Conservation (phyloP, 2,113 vertebrate genomes). For the Scolopax mira region DNA sequence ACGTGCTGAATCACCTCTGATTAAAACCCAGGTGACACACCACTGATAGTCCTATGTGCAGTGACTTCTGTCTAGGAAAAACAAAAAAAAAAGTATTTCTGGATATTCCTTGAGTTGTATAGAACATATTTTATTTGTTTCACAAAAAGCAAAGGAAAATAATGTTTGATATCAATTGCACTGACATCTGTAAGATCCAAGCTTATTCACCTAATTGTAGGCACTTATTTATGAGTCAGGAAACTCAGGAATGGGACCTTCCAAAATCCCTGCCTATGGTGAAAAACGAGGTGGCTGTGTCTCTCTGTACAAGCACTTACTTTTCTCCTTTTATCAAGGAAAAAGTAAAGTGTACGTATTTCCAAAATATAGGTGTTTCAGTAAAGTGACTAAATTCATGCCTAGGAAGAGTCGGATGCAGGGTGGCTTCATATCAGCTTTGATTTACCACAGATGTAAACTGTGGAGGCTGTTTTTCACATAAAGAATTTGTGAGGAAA, state of each 20-base stretch:
- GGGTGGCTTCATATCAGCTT: neutral
- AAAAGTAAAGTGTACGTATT: neutral
- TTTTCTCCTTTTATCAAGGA: neutral
- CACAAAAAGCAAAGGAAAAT: neutral
- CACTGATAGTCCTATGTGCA: neutral
- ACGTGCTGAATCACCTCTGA: neutral
- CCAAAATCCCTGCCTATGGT: neutral
- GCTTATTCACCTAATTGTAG: neutral
- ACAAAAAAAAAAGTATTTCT: neutral
- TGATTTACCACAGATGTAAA: neutral
- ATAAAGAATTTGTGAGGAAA: neutral
- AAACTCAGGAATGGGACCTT: neutral
- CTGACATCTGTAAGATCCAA: neutral
- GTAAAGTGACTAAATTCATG: neutral
- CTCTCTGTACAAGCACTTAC: neutral
- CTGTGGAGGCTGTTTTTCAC: neutral
- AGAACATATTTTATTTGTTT: neutral
- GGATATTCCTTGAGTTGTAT: neutral
- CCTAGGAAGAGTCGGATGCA: neutral
- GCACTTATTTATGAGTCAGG: neutral
- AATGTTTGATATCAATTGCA: neutral
- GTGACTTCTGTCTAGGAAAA: neutral
- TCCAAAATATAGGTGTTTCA: neutral
- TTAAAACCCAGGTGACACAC: neutral
- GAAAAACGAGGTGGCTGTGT: neutral